Evolutionary conservation across 2,797 vertebrate species (phyloP).

Genomic region (Euthynnus affinis): DNA sequence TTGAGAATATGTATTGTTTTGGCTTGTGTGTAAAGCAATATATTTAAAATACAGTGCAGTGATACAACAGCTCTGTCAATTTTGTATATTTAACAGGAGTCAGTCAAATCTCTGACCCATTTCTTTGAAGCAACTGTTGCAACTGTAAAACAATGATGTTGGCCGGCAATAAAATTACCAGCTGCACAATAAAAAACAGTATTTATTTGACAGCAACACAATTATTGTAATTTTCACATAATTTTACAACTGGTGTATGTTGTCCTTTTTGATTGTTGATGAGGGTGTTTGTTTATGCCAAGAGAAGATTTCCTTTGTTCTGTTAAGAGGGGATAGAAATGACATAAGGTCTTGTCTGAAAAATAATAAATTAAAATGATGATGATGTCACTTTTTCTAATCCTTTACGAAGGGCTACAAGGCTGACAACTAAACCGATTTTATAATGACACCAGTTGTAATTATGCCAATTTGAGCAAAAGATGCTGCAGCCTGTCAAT

Average conservation of each 20-base stretch:
- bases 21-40: constrained; percentile 21
- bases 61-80: constrained; percentile 20
- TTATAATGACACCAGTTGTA: constrained; percentile 66
- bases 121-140: constrained; percentile 27
- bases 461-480: constrained; percentile 61
- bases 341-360: constrained; percentile 33
- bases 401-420: constrained; percentile 46
- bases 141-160: constrained; percentile 29
- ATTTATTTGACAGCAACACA: constrained; percentile 47
- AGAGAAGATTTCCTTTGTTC: constrained; percentile 39
- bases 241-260: constrained; percentile 29
- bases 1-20: constrained; percentile 43
- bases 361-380: constrained; percentile 52
- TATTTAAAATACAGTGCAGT: constrained; percentile 22
- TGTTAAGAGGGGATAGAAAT: constrained; percentile 32
- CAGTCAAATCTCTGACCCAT: constrained; percentile 17
- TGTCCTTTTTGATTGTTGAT: constrained; percentile 49
- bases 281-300: constrained; percentile 52
- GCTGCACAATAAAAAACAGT: neutral
- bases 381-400: constrained; percentile 53
- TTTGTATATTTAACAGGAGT: constrained; percentile 36
- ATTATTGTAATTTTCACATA: constrained; percentile 29
- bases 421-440: constrained; percentile 54
- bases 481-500: constrained; percentile 66
- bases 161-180: constrained; percentile 27